Base-by-base conservation (phyloP, 2,797 vertebrate species). In the Gila robusta region DNA sequence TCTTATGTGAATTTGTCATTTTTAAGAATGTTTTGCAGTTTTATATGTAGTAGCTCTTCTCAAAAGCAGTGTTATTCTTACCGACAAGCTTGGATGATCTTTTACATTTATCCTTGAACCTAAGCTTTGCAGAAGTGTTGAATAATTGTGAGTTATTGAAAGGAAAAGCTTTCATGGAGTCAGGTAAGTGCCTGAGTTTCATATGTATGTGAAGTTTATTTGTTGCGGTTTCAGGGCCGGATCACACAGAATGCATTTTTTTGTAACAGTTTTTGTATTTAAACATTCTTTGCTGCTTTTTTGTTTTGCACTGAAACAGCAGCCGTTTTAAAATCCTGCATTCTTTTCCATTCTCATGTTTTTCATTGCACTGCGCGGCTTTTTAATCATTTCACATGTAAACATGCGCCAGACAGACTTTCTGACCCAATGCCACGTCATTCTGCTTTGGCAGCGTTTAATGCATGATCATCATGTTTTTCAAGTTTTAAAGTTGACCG, bases 131-230 rank as follows among this genome's bases (percentile, higher is more conserved):
- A 62, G 37, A 49, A 39, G 23, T 41, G n/a, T 41, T 44, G 28
- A 59, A 12, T 73, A 72, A 82, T 73, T 28, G 4, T 82, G 37
- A 67, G 41, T 72, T 56, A 69, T 47, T 39, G 47, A 41, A 69
- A 86, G 35, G 11, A 52, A 76, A 44, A 2, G 10, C 16, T n/a
- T 62, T 82, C 56, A 11, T 32, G 77, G 39, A 59, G 35, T 82
- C 14, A 56, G 28, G 32, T 17, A 52, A 37, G 28, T 6, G 44
- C 14, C 39, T 49, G 47, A 26, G 23, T 12, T 66, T 76, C 12
- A 17, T 62, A 6, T 62, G 28, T 56, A 12, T 35, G 54, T 56
- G 32, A 77, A n/a, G 32, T 77, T 37, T 56, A 56, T n/a, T 8
- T 76, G n/a, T 28, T 26, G 23, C 6, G 26, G 7, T 49, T 19